Percentiles rank a stretch among this genome's conserved stretches.
These are phyloP conservation scores for Ramphastos sulfuratus DNA, from an alignment of 2,113 vertebrate genomes.

Conservation along the genomic window DNA sequence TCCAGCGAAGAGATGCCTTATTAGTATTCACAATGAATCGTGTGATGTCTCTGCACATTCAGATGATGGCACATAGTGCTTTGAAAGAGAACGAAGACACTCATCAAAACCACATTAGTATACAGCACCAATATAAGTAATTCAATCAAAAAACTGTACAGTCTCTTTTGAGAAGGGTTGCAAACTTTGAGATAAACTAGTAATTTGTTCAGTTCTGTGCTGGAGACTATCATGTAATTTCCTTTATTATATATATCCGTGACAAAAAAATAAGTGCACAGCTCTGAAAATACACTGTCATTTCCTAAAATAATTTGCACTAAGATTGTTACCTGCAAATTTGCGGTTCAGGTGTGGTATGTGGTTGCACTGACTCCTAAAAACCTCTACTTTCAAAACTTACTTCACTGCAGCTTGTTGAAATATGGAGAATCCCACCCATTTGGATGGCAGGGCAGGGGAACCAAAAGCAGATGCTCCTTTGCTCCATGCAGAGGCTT, in stretches of 20 bases:
- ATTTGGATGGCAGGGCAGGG: background rate
- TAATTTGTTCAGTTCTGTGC: background rate
- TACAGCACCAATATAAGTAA: constrained; percentile 2
- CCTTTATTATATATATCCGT: background rate
- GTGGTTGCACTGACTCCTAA: background rate
- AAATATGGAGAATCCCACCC: background rate
- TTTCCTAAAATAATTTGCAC: background rate
- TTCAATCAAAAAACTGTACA: background rate
- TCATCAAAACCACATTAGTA: constrained; percentile 1
- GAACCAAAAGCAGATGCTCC: background rate
- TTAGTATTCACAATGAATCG: background rate
- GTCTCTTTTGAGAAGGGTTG: background rate
- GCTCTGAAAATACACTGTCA: background rate
- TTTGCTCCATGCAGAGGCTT: background rate
- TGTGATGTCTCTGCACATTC: constrained; percentile 3
- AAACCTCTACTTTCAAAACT: background rate
- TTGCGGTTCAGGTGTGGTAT: background rate
- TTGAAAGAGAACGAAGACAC: background rate
- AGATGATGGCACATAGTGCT: background rate
- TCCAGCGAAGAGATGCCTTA: background rate
- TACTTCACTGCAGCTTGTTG: background rate
- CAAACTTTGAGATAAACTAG: constrained; percentile 5
- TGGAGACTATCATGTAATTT: background rate
- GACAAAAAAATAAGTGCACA: background rate
- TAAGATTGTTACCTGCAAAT: background rate